Evolutionary conservation across 2,113 vertebrate genomes (phyloP), one percentile per base, ranked within the genome.

Genomic region (Lampris incognitus): DNA sequence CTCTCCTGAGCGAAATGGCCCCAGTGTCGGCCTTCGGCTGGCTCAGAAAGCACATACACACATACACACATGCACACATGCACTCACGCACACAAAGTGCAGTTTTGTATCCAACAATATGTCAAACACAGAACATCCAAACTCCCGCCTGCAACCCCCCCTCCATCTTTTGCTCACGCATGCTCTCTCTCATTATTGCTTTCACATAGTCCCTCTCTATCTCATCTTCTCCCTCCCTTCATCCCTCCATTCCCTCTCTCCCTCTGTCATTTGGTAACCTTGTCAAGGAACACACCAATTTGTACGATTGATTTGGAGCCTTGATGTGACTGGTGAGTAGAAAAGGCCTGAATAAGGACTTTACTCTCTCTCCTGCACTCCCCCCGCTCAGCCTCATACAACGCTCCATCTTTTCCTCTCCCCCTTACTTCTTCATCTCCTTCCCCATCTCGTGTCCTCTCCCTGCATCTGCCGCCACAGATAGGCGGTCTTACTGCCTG

Each of bases 281-380:
- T 93, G 94, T 94, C 88, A 83, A 76, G 93, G 93, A 93, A 93
- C 93, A 91, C 93, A 93, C 93, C 94, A 93, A 94, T 94, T 94
- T 93, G 85, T 91, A 93, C 89, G 91, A 94, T 94, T 94, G 93
- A 95, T 94, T 93, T 89, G 90, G 87, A 93, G 93, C 91, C 92
- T 94, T 93, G 93, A 93, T 92, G 92, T 93, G 92, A 93, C 90
- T 84, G 88, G 90, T 91, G 86, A 92, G 88, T 87, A 86, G 87
- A 93, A 92, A 91, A 90, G 69, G 37, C 91, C 92, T 92, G 93
- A 94, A 93, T 92, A 93, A 92, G 92, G 87, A 89, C 73, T 93
- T 93, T 87, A 64, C 83, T 82, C 60, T 83, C 85, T 74, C 54
- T 58, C 51, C 44, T 39, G 38, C 36, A 11, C 76, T 56, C 46